phyloP scores from a whole-genome alignment of 1,140 invertebrate genomes.

The Hermatobates lingyangjiaoensis region DNA sequence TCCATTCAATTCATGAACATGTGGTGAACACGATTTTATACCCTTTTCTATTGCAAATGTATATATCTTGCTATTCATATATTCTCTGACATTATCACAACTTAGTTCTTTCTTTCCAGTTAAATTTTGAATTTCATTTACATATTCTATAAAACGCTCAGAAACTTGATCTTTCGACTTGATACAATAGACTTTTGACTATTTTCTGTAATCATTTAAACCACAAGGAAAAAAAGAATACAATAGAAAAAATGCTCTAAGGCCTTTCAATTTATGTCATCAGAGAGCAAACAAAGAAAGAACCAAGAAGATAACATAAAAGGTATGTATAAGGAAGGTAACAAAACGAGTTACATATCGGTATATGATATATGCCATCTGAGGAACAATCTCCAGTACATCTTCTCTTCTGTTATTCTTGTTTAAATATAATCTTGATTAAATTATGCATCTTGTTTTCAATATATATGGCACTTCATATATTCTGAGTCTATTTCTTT shows the following conservation, averaged over 20 bases:
- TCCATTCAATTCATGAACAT: constrained; percentile 4
- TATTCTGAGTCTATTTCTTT: not conserved
- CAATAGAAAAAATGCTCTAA: too few relatives aligned
- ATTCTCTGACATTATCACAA: constrained; percentile 13
- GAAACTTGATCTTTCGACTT: constrained; percentile 16
- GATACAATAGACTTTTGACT: constrained; percentile 13
- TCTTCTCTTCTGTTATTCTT: constrained; percentile 7
- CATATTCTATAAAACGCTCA: constrained; percentile 15
- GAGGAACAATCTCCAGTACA: constrained; percentile 17
- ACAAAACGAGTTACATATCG: constrained; percentile 11
- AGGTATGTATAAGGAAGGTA: too few relatives aligned
- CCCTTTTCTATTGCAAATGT: not conserved
- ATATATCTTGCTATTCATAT: constrained; percentile 4
- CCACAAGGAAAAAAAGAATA: constrained; percentile 17
- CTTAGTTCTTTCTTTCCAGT: constrained; percentile 4
- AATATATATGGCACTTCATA: constrained; percentile 12
- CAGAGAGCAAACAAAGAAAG: too few relatives aligned
- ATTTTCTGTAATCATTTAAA: constrained; percentile 20
- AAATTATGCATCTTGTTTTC: constrained; percentile 13
- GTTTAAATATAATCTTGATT: constrained; percentile 10
- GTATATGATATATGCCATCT: constrained; percentile 6
- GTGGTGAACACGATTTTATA: not conserved
- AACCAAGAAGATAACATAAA: too few relatives aligned
- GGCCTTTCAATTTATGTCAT: too few relatives aligned
- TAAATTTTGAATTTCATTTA: constrained; percentile 1